Evolutionary conservation across 2,113 vertebrate species (phyloP), one percentile per base, ranked within the genome.

Genomic region (Desmodus rotundus): DNA sequence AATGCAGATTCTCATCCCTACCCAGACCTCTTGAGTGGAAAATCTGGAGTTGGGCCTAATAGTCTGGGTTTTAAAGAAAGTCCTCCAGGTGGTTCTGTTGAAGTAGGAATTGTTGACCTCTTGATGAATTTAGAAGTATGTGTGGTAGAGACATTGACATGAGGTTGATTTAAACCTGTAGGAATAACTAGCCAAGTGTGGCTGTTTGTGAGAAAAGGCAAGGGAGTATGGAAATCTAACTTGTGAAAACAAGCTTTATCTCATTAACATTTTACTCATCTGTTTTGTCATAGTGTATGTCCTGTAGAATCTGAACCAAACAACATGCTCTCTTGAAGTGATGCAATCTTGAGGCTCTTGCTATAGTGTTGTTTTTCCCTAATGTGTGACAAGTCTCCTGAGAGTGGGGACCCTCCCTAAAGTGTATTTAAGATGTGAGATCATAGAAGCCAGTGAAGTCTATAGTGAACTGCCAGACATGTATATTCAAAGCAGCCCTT

Each of bases 281-380:
- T 94, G n/a, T 12, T 72, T 80, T 78, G 74, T 78, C n/a, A 13
- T 61, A 50, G 43, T 45, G 10, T 83, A 24, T 87, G 86, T 94
- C 82, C 86, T 84, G 31, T 87, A 87, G 61, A 88, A 6, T 56
- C 70, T 68, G 38, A 93, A 82, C 58, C 50, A 84, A 92, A 58
- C 10, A 52, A 76, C 36, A 13, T 85, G 26, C 72, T 93, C 92
- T 83, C 41, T 94, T 78, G 74, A 90, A 93, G 73, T 90, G 92
- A 93, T 96, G 94, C 87, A 97, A 96, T 85, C 78, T n/a, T 33
- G 3, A 72, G 19, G 45, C 41, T 95, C 45, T 38, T 88, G n/a
- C 43, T n/a, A 12, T 56, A 65, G 5, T 33, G 26, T 85, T 96
- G 90, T 97, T 94, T 96, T 96, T 88, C 77, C 7, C 11, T 68